These are phyloP conservation scores for Drosophila quinaria DNA, from an alignment of 2,888 invertebrate genomes.

Conservation along the genomic window DNA sequence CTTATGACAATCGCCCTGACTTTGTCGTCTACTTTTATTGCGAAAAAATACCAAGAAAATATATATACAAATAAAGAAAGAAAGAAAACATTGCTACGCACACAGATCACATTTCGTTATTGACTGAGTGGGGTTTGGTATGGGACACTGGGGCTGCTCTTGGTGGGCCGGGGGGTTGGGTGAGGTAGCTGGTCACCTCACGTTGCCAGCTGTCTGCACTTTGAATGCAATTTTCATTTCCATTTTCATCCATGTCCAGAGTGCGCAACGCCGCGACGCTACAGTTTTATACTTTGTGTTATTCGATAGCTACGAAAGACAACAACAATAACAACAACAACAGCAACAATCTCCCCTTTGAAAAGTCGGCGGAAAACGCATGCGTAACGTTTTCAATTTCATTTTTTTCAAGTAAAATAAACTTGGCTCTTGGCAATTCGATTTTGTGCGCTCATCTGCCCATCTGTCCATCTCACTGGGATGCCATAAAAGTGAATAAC, in stretches of 20 bases:
- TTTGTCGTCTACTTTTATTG: conserved; percentile 74
- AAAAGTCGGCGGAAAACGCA: conserved; percentile 59
- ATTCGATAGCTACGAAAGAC: conserved; percentile 69
- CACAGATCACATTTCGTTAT: conserved; percentile 63
- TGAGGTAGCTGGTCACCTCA: conserved; percentile 57
- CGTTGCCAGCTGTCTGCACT: conserved; percentile 64
- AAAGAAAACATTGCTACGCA: conserved; percentile 30
- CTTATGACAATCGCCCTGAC: conserved; percentile 71
- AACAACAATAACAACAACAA: conserved; percentile 31
- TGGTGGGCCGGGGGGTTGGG: too few species aligned
- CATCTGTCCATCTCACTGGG: conserved; percentile 9
- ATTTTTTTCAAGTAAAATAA: conserved; percentile 46
- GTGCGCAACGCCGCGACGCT: conserved; percentile 21
- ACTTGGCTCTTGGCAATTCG: conserved; percentile 20
- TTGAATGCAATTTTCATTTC: conserved; percentile 61
- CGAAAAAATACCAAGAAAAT: conserved; percentile 9
- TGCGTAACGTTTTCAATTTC: conserved; percentile 81
- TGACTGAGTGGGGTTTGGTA: not conserved
- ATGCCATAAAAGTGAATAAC: conserved; percentile 67
- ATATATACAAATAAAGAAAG: conserved; percentile 49
- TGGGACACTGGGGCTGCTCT: not conserved
- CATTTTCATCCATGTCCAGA: conserved; percentile 35
- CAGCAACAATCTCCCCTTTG: conserved; percentile 20
- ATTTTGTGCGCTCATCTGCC: conserved; percentile 20
- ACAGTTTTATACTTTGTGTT: conserved; percentile 53